Evolutionary conservation across 2,888 invertebrate species (phyloP).

Genomic region (Deroplatys truncata): DNA sequence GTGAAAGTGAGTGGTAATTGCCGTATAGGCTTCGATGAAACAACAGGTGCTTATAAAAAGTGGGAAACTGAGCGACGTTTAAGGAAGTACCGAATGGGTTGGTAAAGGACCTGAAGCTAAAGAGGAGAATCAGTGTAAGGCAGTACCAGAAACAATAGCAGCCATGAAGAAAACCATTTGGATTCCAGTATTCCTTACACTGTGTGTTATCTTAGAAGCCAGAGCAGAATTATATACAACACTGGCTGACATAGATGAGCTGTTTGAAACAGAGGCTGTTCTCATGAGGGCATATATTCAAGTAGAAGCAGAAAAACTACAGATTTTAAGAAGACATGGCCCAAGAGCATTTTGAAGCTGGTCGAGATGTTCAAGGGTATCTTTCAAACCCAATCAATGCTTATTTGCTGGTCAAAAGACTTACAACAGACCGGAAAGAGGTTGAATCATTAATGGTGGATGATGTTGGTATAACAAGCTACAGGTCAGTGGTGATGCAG

Average conservation of each 20-base stretch:
- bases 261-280: constrained; percentile 84
- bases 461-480: constrained; percentile 62
- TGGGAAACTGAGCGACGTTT: too few relatives aligned
- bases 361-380: constrained; percentile 73
- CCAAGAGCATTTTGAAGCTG: constrained; percentile 72
- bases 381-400: constrained; percentile 93
- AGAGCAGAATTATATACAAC: constrained; percentile 83
- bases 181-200: neutral
- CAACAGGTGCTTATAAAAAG: too few relatives aligned
- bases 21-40: too few relatives aligned
- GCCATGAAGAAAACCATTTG: neutral
- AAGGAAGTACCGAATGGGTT: too few relatives aligned
- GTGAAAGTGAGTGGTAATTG: too few relatives aligned
- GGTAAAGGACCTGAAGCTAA: too few relatives aligned
- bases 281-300: constrained; percentile 83
- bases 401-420: constrained; percentile 86
- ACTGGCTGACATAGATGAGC: constrained; percentile 86
- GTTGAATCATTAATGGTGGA: constrained; percentile 72
- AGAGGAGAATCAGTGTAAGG: neutral
- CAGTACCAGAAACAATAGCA: too few relatives aligned
- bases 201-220: neutral
- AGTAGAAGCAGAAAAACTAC: constrained; percentile 77
- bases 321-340: constrained; percentile 70
- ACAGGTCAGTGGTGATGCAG: too few relatives aligned
- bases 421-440: constrained; percentile 87